Conservation (phyloP, 1,140 invertebrate species). For the Leptinotarsa texana region DNA sequence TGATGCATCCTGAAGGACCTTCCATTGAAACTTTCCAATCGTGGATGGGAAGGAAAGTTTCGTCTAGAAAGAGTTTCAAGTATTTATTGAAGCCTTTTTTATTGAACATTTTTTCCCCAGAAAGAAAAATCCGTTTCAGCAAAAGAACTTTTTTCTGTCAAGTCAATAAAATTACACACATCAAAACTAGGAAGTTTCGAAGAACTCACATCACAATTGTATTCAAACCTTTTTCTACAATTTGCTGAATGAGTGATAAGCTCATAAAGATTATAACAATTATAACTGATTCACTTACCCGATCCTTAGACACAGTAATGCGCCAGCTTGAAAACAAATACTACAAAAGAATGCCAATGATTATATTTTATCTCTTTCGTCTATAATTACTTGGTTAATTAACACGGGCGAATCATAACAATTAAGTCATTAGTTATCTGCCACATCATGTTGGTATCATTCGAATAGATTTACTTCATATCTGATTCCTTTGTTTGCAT, state of each 20-base stretch:
- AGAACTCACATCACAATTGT: no score
- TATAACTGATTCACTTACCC: neutral
- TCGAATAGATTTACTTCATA: neutral
- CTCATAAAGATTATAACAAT: neutral
- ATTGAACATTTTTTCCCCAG: no score
- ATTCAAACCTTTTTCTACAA: neutral
- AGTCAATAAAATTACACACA: no score
- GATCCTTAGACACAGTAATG: slow-evolving; percentile 5
- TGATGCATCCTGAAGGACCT: no score
- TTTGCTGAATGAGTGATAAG: neutral
- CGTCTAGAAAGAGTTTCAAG: no score
- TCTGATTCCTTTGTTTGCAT: neutral
- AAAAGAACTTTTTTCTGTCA: no score
- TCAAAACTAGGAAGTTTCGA: no score
- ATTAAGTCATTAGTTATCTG: slow-evolving; percentile 6
- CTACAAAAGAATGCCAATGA: slow-evolving; percentile 1
- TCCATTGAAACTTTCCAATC: no score
- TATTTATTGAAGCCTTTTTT: no score
- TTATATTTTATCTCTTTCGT: slow-evolving; percentile 5
- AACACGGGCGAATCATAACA: slow-evolving; percentile 1
- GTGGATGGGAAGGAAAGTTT: no score
- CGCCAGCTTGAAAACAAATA: slow-evolving; percentile 2
- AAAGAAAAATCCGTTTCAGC: no score
- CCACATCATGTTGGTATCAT: neutral
- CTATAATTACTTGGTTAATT: neutral